phyloP scores from a whole-genome alignment of 2,797 vertebrate species.

The Harpagifer antarcticus region DNA sequence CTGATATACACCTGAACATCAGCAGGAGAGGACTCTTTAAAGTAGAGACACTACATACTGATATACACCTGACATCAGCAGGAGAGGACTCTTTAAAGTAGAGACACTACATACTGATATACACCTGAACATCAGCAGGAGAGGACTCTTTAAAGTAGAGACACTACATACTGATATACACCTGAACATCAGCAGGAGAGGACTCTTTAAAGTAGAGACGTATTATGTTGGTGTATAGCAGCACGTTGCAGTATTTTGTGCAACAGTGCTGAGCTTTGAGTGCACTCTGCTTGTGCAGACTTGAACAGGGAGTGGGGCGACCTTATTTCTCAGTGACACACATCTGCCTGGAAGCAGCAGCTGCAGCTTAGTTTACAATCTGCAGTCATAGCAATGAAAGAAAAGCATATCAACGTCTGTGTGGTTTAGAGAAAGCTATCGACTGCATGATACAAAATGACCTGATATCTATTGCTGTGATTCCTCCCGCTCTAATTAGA shows the following conservation, averaged over 20 bases:
- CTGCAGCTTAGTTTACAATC: slow-evolving; percentile 1
- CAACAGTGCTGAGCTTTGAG: slow-evolving; percentile 7
- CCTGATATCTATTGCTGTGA: slow-evolving; percentile 59
- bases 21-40: too few relatives aligned
- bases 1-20: too few relatives aligned
- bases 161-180: too few relatives aligned
- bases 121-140: too few relatives aligned
- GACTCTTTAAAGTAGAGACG: too few relatives aligned
- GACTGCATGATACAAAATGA: slow-evolving; percentile 42
- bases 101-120: too few relatives aligned
- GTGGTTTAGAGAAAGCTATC: slow-evolving; percentile 40
- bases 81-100: too few relatives aligned
- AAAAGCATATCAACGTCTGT: slow-evolving; percentile 30
- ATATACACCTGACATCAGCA: too few relatives aligned
- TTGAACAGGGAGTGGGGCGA: slow-evolving; percentile 46
- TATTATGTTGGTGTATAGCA: not conserved
- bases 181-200: too few relatives aligned
- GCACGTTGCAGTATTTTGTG: not conserved
- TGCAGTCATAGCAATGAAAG: slow-evolving; percentile 24
- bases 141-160: too few relatives aligned
- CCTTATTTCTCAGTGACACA: slow-evolving; percentile 11
- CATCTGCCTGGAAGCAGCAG: slow-evolving; percentile 14
- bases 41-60: too few relatives aligned
- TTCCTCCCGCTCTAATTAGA: slow-evolving; percentile 72
- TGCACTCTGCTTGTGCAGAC: slow-evolving; percentile 49